A percentile compares a stretch with the other conserved stretches of the same genome.
These are phyloP conservation scores for Folsomia manolachei DNA, from an alignment of 2,888 invertebrate species.

Conservation along the genomic window DNA sequence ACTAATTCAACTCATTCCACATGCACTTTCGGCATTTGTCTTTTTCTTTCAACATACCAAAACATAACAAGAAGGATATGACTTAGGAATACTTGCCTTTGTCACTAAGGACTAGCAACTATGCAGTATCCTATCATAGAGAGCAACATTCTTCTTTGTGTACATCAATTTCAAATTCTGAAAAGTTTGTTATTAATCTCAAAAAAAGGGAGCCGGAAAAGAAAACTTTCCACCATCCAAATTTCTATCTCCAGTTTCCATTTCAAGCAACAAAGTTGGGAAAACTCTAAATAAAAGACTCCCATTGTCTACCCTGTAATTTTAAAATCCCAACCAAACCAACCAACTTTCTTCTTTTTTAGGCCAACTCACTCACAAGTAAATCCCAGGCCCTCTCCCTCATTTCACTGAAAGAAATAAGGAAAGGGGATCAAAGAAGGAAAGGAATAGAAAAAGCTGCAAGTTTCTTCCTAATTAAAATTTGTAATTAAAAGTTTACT, in stretches of 20 bases:
- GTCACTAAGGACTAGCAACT: too few species aligned
- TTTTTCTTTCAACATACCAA: too few species aligned
- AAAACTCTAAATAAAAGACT: neutral
- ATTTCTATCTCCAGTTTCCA: neutral
- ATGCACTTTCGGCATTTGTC: neutral
- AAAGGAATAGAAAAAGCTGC: slow-evolving; percentile 31
- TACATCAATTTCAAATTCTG: neutral
- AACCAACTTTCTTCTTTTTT: neutral
- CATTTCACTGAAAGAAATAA: neutral
- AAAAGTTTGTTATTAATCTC: neutral
- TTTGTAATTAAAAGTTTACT: slow-evolving; percentile 50
- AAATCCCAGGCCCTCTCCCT: neutral
- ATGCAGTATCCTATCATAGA: too few species aligned
- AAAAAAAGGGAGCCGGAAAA: neutral
- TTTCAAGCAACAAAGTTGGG: too few species aligned
- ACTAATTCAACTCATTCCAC: neutral
- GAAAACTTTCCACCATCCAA: neutral
- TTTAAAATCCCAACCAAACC: neutral
- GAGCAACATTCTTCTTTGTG: neutral
- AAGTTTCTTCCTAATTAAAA: slow-evolving; percentile 51
- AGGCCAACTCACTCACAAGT: neutral
- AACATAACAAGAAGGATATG: neutral
- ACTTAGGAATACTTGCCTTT: neutral
- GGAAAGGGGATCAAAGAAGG: slow-evolving; percentile 11
- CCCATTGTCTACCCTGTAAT: neutral